Base-by-base conservation (phyloP, 2,797 vertebrate species). In the Iguana delicatissima region DNA sequence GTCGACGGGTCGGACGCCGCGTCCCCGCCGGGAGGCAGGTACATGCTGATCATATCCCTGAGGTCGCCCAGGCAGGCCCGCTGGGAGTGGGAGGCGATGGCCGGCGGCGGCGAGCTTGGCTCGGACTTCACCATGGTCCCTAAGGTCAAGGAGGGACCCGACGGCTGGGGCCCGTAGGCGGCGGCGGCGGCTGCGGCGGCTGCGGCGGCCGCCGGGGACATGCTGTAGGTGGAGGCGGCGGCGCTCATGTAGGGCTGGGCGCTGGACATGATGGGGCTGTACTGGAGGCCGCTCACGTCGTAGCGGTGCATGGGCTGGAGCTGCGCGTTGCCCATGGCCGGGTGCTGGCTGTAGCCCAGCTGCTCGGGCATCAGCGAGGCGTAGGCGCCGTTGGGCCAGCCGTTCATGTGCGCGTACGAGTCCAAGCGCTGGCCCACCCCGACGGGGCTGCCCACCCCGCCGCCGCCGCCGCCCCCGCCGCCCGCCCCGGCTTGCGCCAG, bases 31-130 rank as follows among this genome's bases (percentile, higher is more conserved):
- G 99, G 99, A 26, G 99, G 99, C 96, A 99, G 98, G 96, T 99
- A 99, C 99, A 99, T 99, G 98, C 99, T 99, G 97, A 99, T 99
- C 99, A 99, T 99, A 96, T 99, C 99, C 98, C 99, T 97, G 98
- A 99, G 98, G 97, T 99, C 99, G 90, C 99, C 99, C 96, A 99
- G 97, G 95, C 99, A 99, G 92, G 99, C 99, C 93, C 99, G 97
- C 97, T 99, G 99, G 84, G 98, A 99, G 97, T 99, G 99, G 90
- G 99, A 98, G 32, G 99, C 96, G 96, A 99, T 98, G 96, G 99
- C 98, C 29, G 99, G 99, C 32, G 99, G 99, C 46, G 98, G 99
- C 1, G 99, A 99, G 97, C 99, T 99, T 86, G 99, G 98, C 96
- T 99, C 99, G 22, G 98, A 98, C 97, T 99, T 99, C 95, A 99